Evolutionary conservation across 1,140 invertebrate species (phyloP), one percentile per base, ranked within the genome.

Genomic region (Piezodorus guildinii): DNA sequence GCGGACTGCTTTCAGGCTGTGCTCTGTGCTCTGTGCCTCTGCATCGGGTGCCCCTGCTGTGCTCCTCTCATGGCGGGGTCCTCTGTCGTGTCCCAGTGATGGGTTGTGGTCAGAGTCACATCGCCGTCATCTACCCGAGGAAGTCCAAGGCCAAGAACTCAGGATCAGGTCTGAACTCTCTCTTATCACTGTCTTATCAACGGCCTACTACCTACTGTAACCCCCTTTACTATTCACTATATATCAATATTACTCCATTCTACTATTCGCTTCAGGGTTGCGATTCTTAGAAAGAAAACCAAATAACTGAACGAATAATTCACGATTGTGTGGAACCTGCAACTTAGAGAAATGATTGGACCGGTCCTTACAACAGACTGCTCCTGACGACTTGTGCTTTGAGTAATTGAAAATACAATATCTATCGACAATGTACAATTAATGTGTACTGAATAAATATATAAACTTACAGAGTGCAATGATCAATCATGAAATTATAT

Each of bases 51-150:
- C 1, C n/a, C n/a, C 34, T 39, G 34, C 34, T 39, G 4, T 39
- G 34, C 12, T 3, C n/a, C 9, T 10, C 34, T 39, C 21, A 49
- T 45, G 61, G 23, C 30, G 15, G 43, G 17, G 3, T 1, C 9
- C n/a, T 30, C 1, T 1, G 34, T 16, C 8, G 3, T 12, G 15
- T 21, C 23, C 45, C 51, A 51, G 62, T 63, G 46, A 71, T 70
- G 69, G 70, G 70, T 49, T 70, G 70, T 65, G 70, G 70, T 39
- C 70, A 71, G 60, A 71, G 70, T 66, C 66, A 70, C 44, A 70
- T 71, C 52, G 70, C 69, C 44, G 70, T 69, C 61, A 67, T 71
- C 16, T 71, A 71, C 64, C 70, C 69, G 10, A 65, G 69, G 30
- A 71, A 70, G 58, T 67, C 67, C n/a, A 71, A 71, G 44, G 59